Conservation (phyloP, 2,797 vertebrate genomes). For the Catharus ustulatus region DNA sequence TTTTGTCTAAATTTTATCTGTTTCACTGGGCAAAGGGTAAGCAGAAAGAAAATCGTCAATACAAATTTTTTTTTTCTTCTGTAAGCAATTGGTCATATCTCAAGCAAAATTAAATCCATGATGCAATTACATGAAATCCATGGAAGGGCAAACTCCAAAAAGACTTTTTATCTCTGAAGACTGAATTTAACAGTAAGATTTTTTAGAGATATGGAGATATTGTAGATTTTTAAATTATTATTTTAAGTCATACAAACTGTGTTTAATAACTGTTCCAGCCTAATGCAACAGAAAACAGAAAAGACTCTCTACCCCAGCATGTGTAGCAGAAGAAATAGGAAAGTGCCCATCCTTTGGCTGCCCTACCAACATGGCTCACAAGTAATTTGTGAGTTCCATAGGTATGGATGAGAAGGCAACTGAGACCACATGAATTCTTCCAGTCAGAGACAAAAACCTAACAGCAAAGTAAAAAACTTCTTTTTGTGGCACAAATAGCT, state of each 20-base stretch:
- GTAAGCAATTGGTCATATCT: background rate
- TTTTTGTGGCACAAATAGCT: background rate
- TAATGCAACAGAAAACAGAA: background rate
- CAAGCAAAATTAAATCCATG: conserved; percentile 3
- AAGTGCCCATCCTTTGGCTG: background rate
- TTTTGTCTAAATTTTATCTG: conserved; percentile 73
- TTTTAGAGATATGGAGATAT: background rate
- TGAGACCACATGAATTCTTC: background rate
- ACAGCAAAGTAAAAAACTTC: background rate
- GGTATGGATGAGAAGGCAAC: background rate
- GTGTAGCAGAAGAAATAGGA: background rate
- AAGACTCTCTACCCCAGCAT: background rate
- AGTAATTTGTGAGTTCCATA: background rate
- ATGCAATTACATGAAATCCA: background rate
- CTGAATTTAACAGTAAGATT: background rate
- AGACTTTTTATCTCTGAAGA: background rate
- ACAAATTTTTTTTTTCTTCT: background rate
- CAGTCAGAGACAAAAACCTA: background rate
- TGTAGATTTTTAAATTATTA: background rate
- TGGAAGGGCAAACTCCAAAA: background rate
- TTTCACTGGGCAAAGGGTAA: conserved; percentile 42
- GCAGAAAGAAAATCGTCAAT: conserved; percentile 45
- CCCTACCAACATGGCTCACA: background rate
- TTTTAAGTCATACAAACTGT: background rate
- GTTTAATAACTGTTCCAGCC: background rate